Conservation (phyloP, 2,888 invertebrate genomes). For the Merodon equestris region DNA sequence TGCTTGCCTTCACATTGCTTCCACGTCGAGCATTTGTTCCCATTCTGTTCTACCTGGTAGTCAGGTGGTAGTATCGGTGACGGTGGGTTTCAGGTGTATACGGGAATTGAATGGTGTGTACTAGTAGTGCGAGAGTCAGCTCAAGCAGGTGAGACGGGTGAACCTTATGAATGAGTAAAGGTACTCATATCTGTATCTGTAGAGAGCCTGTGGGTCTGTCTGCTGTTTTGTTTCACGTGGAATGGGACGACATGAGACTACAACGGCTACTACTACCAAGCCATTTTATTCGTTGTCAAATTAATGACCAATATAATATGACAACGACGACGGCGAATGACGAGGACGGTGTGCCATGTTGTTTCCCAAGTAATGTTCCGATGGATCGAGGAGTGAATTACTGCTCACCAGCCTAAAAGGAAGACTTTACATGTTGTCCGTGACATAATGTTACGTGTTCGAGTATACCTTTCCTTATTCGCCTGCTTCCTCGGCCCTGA, state of each 20-base stretch:
- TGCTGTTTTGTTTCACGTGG: neutral
- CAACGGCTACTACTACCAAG: constrained; percentile 28
- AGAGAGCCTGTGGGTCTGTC: neutral
- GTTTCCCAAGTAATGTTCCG: constrained; percentile 66
- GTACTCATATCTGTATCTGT: constrained; percentile 37
- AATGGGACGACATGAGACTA: constrained; percentile 49
- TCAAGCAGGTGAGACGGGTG: constrained; percentile 63
- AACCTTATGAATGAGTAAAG: constrained; percentile 64
- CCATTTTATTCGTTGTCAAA: constrained; percentile 52
- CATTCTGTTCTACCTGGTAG: constrained; percentile 46
- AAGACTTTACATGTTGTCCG: constrained; percentile 59
- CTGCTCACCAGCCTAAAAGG: constrained; percentile 45
- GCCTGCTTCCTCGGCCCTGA: constrained; percentile 12
- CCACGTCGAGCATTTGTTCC: constrained; percentile 55
- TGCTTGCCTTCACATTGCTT: constrained; percentile 64
- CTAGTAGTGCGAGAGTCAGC: constrained; percentile 12
- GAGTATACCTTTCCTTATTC: constrained; percentile 42
- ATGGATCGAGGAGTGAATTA: constrained; percentile 65
- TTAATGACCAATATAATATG: constrained; percentile 67
- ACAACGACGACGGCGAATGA: constrained; percentile 59
- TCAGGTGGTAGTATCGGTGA: neutral
- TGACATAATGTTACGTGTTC: constrained; percentile 60
- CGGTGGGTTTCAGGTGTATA: constrained; percentile 45
- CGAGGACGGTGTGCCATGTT: constrained; percentile 66
- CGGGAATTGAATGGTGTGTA: constrained; percentile 2